Base-by-base conservation (phyloP, 2,888 invertebrate genomes). In the Brachyopa scutellaris region DNA sequence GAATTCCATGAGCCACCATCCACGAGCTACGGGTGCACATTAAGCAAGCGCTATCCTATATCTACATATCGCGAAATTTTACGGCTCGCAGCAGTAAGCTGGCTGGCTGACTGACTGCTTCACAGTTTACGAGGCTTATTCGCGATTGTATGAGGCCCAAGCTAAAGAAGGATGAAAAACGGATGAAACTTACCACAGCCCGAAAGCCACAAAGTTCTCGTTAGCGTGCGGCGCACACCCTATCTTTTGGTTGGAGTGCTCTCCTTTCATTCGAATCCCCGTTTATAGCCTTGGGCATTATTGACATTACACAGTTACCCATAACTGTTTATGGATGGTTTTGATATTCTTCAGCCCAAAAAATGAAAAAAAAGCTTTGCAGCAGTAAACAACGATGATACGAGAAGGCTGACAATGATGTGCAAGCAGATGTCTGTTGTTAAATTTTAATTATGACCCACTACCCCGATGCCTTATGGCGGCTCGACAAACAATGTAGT, bases 311-410 rank as follows among this genome's bases (percentile, higher is more conserved):
- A 57, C 40, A 59, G 59, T 61, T 51, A 5, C 51, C 51, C 53
- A 17, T 59, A 59, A 59, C 69, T 61, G 51, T 33, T 72, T 51
- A 53, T 61, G 61, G 33, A 53, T 61, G 61, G 33, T 26, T 51
- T 51, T 31, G 33, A 17, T 23, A 17, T 51, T n/a, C n/a, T 17
- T 11, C 55, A 6, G 26, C n/a, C 33, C 13, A 9, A 47, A 33
- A 62, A 49, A 21, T 36, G 36, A 45, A 62, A 36, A 33, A 19
- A 33, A 33, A 1, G 21, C 8, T 57, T 26, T n/a, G 2, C 11
- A 3, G 33, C 9, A 11, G 36, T 4, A 36, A 7, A 40, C 9
- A 9, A 40, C 13, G 8, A 2, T 3, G 1, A 17, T 3, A 23
- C 11, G n/a, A 0, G n/a, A 2, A 29, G 15, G n/a, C 29, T 23